phyloP scores from a whole-genome alignment of 2,888 invertebrate genomes.

The Epistrophella euchroma region DNA sequence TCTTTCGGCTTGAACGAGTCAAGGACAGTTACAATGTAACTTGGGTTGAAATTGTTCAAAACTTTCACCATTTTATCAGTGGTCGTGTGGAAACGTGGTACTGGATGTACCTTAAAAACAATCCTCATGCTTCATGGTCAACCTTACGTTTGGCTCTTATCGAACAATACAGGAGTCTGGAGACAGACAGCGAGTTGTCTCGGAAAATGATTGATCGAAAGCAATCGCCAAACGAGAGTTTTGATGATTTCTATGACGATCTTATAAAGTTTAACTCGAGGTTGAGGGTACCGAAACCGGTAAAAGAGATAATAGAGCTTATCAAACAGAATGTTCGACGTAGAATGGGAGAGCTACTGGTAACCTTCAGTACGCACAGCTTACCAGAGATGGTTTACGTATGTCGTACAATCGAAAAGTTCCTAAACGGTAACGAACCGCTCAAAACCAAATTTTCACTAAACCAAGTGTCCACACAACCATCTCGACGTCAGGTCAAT shows the following conservation, averaged over 20 bases:
- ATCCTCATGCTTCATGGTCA: background rate
- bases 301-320: background rate
- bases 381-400: conserved; percentile 5
- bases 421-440: background rate
- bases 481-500: background rate
- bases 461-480: background rate
- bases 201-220: conserved; percentile 1
- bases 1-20: background rate
- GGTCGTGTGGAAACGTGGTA: background rate
- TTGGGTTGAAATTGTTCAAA: background rate
- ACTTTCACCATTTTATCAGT: background rate
- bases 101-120: background rate
- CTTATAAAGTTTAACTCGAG: background rate
- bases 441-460: background rate
- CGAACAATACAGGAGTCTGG: conserved; percentile 16
- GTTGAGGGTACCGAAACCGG: background rate
- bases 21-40: background rate
- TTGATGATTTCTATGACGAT: conserved; percentile 4
- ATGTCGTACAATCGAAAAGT: background rate
- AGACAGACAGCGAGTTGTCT: background rate
- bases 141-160: background rate
- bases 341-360: background rate
- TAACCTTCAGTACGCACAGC: background rate
- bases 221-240: background rate
- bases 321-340: background rate